Evolutionary conservation across 2,888 invertebrate genomes (phyloP).

Genomic region (Acleris emargana): DNA sequence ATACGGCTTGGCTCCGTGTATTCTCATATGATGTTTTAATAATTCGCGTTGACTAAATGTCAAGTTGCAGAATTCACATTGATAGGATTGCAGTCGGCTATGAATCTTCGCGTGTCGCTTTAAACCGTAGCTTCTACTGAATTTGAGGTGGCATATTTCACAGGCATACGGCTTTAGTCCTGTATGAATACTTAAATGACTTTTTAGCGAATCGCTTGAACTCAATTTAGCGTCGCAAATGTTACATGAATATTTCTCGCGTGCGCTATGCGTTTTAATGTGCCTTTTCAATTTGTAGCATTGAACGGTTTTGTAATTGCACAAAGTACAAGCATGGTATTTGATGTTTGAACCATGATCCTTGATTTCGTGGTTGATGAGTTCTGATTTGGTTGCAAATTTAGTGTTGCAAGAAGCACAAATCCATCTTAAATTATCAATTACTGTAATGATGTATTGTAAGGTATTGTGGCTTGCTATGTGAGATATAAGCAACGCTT

Average conservation of each 20-base stretch:
- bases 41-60: neutral
- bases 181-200: conserved; percentile 40
- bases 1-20: neutral
- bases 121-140: neutral
- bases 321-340: neutral
- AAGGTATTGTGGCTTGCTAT: neutral
- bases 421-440: neutral
- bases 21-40: neutral
- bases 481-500: neutral
- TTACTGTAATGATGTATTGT: neutral
- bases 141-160: conserved; percentile 21
- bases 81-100: neutral
- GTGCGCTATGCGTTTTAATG: neutral
- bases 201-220: conserved; percentile 7
- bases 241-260: conserved; percentile 14
- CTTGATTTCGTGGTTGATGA: conserved; percentile 15
- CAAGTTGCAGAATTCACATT: neutral
- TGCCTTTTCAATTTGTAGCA: neutral
- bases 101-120: neutral
- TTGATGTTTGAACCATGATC: conserved; percentile 11
- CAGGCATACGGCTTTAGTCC: conserved; percentile 38
- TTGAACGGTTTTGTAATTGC: conserved; percentile 8
- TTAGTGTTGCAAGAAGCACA: conserved; percentile 9
- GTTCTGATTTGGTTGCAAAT: conserved; percentile 9
- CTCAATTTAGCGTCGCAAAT: conserved; percentile 30